These are phyloP conservation scores for Perodicticus potto DNA, from an alignment of 2,797 vertebrate species.

Conservation along the genomic window DNA sequence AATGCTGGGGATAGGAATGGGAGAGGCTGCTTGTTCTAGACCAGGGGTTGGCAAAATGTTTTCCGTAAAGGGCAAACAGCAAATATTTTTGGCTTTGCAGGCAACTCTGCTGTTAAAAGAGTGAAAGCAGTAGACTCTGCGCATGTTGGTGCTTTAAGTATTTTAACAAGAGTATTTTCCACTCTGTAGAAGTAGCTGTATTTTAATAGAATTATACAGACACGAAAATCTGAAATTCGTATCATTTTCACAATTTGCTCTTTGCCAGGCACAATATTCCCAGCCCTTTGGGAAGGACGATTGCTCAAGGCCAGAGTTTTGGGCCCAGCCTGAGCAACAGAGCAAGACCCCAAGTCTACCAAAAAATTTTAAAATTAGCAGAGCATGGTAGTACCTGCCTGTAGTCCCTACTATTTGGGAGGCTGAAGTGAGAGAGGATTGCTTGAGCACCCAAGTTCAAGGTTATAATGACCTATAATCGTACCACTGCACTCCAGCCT, in stretches of 20 bases:
- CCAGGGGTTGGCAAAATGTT: not conserved
- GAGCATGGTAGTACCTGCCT: too few relatives aligned
- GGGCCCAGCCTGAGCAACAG: not conserved
- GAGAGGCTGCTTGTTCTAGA: not conserved
- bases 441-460: not conserved
- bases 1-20: rapidly evolving
- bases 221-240: not conserved
- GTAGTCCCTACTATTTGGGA: not conserved
- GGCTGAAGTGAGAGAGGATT: not conserved
- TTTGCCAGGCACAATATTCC: not conserved
- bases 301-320: not conserved
- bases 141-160: rapidly evolving
- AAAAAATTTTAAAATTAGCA: not conserved
- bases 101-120: not conserved
- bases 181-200: not conserved
- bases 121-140: rapidly evolving
- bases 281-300: not conserved
- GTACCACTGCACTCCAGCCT: not conserved
- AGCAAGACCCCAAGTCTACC: not conserved
- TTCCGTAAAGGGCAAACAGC: not conserved
- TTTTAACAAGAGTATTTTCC: not conserved
- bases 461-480: not conserved
- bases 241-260: not conserved
- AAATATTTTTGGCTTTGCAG: not conserved
- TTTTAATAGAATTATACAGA: not conserved